These are phyloP conservation scores for Lampris incognitus DNA, from an alignment of 2,113 vertebrate species.

Conservation along the genomic window DNA sequence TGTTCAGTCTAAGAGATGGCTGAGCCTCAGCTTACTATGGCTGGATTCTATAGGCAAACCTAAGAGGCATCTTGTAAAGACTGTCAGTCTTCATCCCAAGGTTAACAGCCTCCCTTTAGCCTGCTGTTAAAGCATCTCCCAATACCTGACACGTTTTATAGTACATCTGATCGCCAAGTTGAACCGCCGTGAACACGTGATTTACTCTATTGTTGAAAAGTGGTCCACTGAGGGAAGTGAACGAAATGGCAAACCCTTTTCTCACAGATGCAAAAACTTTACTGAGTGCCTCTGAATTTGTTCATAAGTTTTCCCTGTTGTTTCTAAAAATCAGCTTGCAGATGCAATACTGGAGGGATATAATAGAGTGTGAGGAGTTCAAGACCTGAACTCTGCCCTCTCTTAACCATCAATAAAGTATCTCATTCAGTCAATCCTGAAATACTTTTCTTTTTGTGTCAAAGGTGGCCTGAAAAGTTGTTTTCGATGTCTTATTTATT, in stretches of 20 bases:
- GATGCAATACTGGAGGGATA: too few relatives aligned
- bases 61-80: slow-evolving; percentile 23
- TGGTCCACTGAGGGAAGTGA: background rate
- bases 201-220: slow-evolving; percentile 22
- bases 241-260: background rate
- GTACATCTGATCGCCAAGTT: slow-evolving; percentile 33
- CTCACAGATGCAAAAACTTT: slow-evolving; percentile 5
- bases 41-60: background rate
- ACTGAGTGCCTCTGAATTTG: too few relatives aligned
- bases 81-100: slow-evolving; percentile 42
- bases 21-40: background rate
- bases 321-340: too few relatives aligned
- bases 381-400: background rate
- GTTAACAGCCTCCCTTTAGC: slow-evolving; percentile 57
- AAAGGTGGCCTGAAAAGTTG: too few relatives aligned
- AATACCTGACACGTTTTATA: slow-evolving; percentile 53
- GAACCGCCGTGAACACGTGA: slow-evolving; percentile 39
- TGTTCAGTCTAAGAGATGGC: background rate
- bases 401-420: background rate
- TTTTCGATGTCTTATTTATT: too few relatives aligned
- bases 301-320: too few relatives aligned
- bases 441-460: background rate
- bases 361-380: background rate
- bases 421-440: background rate
- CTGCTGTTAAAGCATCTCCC: slow-evolving; percentile 46